phyloP scores from a whole-genome alignment of 2,888 invertebrate species.

The Odontothrips loti region DNA sequence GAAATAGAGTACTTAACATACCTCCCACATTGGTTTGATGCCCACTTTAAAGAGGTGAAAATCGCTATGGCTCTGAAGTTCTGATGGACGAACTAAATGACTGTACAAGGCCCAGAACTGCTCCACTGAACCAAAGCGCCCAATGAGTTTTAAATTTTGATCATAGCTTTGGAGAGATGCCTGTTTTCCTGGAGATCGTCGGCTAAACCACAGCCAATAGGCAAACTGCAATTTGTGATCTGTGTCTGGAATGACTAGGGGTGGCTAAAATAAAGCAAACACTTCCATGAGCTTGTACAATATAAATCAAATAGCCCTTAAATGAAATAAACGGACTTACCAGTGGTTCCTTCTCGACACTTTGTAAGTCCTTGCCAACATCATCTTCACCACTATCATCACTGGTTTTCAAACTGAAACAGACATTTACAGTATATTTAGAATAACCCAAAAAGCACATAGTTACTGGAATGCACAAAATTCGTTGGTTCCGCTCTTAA shows the following conservation, averaged over 20 bases:
- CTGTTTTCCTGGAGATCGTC: constrained; percentile 57
- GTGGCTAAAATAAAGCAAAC: constrained; percentile 50
- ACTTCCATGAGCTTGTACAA: not conserved
- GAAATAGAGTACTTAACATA: constrained; percentile 42
- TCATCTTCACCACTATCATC: constrained; percentile 64
- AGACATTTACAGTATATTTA: not conserved
- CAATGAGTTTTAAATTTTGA: constrained; percentile 83
- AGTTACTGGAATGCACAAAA: too few relatives aligned
- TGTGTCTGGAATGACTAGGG: constrained; percentile 69
- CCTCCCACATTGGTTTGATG: constrained; percentile 99
- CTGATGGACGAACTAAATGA: constrained; percentile 83
- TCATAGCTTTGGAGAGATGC: constrained; percentile 56
- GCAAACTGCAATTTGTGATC: constrained; percentile 91
- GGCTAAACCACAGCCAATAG: constrained; percentile 89
- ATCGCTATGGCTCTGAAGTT: constrained; percentile 86
- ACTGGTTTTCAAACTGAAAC: constrained; percentile 55
- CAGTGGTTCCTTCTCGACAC: constrained; percentile 45
- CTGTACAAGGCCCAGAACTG: constrained; percentile 97
- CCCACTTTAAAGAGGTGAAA: constrained; percentile 97
- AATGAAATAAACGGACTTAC: constrained; percentile 40
- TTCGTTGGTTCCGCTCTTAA: too few relatives aligned
- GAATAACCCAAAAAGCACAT: too few relatives aligned
- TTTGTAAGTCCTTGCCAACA: constrained; percentile 49
- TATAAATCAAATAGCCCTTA: not conserved
- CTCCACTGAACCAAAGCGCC: constrained; percentile 86